These are phyloP conservation scores for Vireo altiloquus DNA, from an alignment of 2,113 vertebrate genomes.

Conservation along the genomic window DNA sequence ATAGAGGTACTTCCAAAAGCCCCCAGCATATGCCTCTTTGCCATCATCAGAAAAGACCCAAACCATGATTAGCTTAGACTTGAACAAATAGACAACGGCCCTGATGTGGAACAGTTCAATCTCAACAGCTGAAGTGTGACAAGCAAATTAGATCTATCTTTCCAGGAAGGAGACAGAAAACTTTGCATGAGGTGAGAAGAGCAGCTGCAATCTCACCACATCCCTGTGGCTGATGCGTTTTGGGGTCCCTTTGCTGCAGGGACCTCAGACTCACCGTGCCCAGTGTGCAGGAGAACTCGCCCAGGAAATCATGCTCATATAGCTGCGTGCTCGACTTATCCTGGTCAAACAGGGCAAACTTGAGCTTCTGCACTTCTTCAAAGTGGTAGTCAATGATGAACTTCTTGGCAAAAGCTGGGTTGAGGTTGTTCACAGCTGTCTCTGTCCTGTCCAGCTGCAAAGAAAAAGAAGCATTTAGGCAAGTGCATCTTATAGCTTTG, in stretches of 20 bases:
- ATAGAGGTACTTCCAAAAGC: background rate
- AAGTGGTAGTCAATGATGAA: slow-evolving; percentile 95
- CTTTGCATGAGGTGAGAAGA: background rate
- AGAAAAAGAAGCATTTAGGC: background rate
- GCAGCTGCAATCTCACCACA: background rate
- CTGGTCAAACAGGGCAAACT: slow-evolving; percentile 95
- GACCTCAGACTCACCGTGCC: slow-evolving; percentile 79
- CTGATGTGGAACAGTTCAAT: rapidly evolving
- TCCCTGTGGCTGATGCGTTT: background rate
- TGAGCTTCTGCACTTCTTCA: slow-evolving; percentile 95
- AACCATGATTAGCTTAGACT: background rate
- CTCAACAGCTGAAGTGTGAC: background rate
- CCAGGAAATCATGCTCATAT: slow-evolving; percentile 95
- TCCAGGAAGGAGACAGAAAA: background rate
- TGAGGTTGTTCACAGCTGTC: slow-evolving; percentile 94
- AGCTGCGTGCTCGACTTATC: slow-evolving; percentile 93
- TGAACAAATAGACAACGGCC: background rate
- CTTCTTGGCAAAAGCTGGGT: slow-evolving; percentile 94
- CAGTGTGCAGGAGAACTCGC: slow-evolving; percentile 91
- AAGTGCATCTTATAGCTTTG: background rate
- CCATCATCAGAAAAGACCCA: background rate
- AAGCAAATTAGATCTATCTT: background rate
- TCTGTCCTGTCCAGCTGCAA: slow-evolving; percentile 90
- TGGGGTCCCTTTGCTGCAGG: background rate
- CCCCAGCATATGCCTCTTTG: background rate